A percentile compares a stretch with the other conserved stretches of the same genome.
phyloP scores from a whole-genome alignment of 2,797 vertebrate genomes.

The Lateolabrax maculatus region DNA sequence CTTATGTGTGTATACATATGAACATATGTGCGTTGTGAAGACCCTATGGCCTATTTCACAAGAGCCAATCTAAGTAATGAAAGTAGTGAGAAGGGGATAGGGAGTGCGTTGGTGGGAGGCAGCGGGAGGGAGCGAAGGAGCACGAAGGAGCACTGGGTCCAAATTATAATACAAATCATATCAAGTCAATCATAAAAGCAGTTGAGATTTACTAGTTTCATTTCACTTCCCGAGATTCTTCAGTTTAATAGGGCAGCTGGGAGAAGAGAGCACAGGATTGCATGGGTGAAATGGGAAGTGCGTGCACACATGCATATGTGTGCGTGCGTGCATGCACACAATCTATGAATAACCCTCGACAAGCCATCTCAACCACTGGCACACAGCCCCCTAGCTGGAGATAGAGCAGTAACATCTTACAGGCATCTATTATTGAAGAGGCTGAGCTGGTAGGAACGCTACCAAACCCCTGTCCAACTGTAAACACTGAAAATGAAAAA shows the following conservation, averaged over 20 bases:
- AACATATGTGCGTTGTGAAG: constrained; percentile 56
- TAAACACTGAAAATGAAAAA: constrained; percentile 62
- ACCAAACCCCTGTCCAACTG: constrained; percentile 72
- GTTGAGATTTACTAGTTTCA: constrained; percentile 86
- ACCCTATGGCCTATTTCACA: constrained; percentile 68
- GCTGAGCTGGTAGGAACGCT: constrained; percentile 72
- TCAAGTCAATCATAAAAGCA: constrained; percentile 87
- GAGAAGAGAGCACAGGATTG: constrained; percentile 74
- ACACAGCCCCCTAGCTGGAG: constrained; percentile 78
- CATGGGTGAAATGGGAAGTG: constrained; percentile 76
- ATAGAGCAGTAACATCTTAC: constrained; percentile 76
- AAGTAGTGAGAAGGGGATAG: constrained; percentile 69
- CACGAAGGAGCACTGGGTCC: constrained; percentile 76
- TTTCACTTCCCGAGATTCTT: constrained; percentile 85
- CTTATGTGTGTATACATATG: constrained; percentile 31
- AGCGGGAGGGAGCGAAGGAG: constrained; percentile 60
- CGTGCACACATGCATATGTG: constrained; percentile 40
- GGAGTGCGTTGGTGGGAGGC: constrained; percentile 67
- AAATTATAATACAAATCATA: constrained; percentile 88
- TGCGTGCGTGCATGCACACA: constrained; percentile 26
- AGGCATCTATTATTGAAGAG: constrained; percentile 81
- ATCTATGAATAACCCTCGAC: constrained; percentile 77
- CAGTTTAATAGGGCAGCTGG: constrained; percentile 85
- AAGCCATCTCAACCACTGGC: constrained; percentile 72
- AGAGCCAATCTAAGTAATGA: constrained; percentile 84